Percentiles rank a stretch among this genome's conserved stretches.
phyloP scores from a whole-genome alignment of 2,888 invertebrate species.

The Amiota mariae region DNA sequence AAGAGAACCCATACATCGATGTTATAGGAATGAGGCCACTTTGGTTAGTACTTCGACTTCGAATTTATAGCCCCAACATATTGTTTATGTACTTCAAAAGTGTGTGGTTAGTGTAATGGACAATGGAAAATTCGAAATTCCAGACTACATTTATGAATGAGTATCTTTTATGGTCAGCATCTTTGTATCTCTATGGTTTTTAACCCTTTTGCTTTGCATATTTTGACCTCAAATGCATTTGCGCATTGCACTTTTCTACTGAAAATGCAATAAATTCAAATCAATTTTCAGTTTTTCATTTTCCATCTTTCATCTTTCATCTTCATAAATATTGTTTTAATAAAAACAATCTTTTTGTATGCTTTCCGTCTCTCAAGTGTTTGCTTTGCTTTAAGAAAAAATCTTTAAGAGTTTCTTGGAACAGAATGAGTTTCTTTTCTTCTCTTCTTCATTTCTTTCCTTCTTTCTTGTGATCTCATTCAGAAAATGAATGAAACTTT shows the following conservation, averaged over 20 bases:
- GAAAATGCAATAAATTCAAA: constrained; percentile 52
- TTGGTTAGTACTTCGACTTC: constrained; percentile 1
- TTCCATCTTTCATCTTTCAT: constrained; percentile 27
- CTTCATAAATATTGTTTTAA: constrained; percentile 13
- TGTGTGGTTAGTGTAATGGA: constrained; percentile 39
- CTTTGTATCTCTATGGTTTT: too few relatives aligned
- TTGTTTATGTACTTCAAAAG: neutral
- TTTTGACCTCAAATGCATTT: constrained; percentile 57
- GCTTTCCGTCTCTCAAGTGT: constrained; percentile 45
- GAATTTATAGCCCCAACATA: neutral
- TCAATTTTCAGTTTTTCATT: constrained; percentile 45
- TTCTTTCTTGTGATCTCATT: constrained; percentile 21
- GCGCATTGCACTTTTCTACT: constrained; percentile 46
- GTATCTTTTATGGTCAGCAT: too few relatives aligned
- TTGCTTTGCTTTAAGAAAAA: constrained; percentile 21
- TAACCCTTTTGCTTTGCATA: constrained; percentile 40
- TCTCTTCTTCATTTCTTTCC: too few relatives aligned
- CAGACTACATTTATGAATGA: constrained; percentile 48
- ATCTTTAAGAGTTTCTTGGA: constrained; percentile 55
- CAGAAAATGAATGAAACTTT: constrained; percentile 29
- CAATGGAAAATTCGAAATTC: neutral
- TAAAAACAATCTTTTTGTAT: constrained; percentile 43
- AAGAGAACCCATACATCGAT: constrained; percentile 16
- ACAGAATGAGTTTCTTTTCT: constrained; percentile 16
- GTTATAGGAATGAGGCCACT: constrained; percentile 25